A percentile compares a stretch with the other conserved stretches of the same genome.
Evolutionary conservation across 2,888 invertebrate genomes (phyloP).

Genomic region (Aricia artaxerxes): DNA sequence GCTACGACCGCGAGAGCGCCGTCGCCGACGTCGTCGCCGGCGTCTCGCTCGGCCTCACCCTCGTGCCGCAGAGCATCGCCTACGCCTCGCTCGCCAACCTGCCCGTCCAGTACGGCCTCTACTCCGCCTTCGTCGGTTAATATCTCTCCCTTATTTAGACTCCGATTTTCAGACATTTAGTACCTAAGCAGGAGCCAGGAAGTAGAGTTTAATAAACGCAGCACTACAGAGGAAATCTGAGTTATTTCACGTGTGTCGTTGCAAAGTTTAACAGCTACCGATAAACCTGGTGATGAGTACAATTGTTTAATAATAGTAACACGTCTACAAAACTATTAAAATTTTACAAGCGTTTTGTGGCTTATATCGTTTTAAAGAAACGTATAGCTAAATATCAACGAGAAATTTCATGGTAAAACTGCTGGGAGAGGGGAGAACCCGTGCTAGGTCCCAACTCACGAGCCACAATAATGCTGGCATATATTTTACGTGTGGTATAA

Average conservation of each 20-base stretch:
- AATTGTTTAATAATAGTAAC: background rate
- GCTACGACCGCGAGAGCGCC: slow-evolving; percentile 84
- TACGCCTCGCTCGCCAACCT: slow-evolving; percentile 93
- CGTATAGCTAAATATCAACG: background rate
- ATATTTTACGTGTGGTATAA: too few relatives aligned
- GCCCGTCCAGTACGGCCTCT: slow-evolving; percentile 94
- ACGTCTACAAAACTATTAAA: background rate
- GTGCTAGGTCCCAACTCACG: background rate
- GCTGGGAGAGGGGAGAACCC: background rate
- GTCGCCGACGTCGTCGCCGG: slow-evolving; percentile 93
- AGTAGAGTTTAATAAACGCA: background rate
- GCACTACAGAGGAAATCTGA: background rate
- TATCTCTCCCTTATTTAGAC: slow-evolving; percentile 31
- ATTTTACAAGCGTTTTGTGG: background rate
- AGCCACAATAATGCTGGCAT: too few relatives aligned
- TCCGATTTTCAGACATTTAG: background rate
- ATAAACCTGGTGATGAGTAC: background rate
- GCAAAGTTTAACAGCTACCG: slow-evolving; percentile 1
- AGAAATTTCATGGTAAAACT: background rate
- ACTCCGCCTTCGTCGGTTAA: slow-evolving; percentile 92
- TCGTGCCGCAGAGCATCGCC: slow-evolving; percentile 96
- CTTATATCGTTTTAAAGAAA: background rate
- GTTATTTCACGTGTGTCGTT: background rate
- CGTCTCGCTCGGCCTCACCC: slow-evolving; percentile 92
- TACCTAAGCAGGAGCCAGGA: background rate